Evolutionary conservation across 2,113 vertebrate species (phyloP).

Genomic region (Isurus oxyrinchus): DNA sequence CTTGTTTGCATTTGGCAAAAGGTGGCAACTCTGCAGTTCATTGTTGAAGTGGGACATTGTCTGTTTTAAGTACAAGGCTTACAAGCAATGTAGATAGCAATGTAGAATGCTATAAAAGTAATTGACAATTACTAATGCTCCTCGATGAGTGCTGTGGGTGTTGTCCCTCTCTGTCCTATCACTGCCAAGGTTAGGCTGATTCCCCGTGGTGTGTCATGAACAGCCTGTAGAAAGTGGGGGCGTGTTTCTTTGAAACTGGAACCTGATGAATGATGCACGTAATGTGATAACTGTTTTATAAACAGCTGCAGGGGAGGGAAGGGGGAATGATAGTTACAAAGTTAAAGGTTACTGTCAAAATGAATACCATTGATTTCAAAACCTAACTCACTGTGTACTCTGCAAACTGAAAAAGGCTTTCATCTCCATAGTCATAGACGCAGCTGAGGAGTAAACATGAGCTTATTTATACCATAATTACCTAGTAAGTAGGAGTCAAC

Average conservation of each 20-base stretch:
- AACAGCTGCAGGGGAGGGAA: conserved; percentile 13
- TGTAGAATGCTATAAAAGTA: background rate
- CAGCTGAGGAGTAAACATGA: background rate
- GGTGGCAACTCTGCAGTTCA: background rate
- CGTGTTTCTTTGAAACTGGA: conserved; percentile 18
- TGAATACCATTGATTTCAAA: background rate
- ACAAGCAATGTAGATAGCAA: background rate
- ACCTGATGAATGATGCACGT: background rate
- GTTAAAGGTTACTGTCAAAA: conserved; percentile 14
- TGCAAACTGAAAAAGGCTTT: background rate
- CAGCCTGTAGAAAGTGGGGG: background rate
- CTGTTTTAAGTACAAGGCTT: background rate
- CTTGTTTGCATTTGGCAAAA: background rate
- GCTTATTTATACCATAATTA: background rate
- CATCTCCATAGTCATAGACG: background rate
- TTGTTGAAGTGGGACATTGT: background rate
- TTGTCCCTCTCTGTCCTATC: conserved; percentile 19
- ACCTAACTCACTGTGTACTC: background rate
- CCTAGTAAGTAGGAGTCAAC: background rate
- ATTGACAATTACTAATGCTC: background rate
- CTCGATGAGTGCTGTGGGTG: background rate
- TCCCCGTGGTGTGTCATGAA: background rate
- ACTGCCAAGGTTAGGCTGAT: background rate
- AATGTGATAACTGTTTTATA: background rate
- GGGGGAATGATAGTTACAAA: background rate